Percentiles rank a stretch among this genome's conserved stretches.
Evolutionary conservation across 2,888 invertebrate genomes (phyloP).

Genomic region (Stenolophus ochropezus): DNA sequence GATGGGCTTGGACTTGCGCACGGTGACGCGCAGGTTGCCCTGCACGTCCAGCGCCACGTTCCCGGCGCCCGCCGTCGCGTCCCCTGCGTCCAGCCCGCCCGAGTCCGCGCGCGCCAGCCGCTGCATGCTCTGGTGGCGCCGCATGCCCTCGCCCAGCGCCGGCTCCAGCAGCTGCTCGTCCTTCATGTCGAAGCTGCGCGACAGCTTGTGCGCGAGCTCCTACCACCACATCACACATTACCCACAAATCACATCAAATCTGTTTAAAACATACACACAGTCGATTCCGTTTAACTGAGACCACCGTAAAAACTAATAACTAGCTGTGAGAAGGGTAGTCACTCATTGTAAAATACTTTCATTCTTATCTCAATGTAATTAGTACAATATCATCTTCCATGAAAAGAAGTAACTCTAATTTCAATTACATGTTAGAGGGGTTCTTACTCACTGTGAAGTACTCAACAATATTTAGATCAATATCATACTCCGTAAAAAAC

Average conservation of each 20-base stretch:
- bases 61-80: slow-evolving; percentile 68
- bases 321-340: too few species aligned
- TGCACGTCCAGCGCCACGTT: slow-evolving; percentile 89
- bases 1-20: slow-evolving; percentile 95
- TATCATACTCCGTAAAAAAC: too few species aligned
- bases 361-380: too few species aligned
- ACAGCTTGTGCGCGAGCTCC: slow-evolving; percentile 91
- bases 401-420: too few species aligned
- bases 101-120: slow-evolving; percentile 76
- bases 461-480: too few species aligned
- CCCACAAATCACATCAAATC: not conserved
- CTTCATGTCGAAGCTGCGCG: slow-evolving; percentile 92
- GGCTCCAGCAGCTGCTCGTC: slow-evolving; percentile 85
- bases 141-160: slow-evolving; percentile 75
- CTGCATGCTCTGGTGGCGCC: slow-evolving; percentile 87
- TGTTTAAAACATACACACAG: not conserved
- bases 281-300: too few species aligned
- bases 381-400: too few species aligned
- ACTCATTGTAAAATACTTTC: too few species aligned
- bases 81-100: slow-evolving; percentile 70
- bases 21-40: slow-evolving; percentile 90
- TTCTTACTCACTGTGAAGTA: too few species aligned
- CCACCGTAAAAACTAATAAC: too few species aligned
- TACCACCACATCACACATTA: slow-evolving; percentile 71
- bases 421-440: too few species aligned